Conservation (phyloP, 2,797 vertebrate species). For the Crocodylus rhombifer region DNA sequence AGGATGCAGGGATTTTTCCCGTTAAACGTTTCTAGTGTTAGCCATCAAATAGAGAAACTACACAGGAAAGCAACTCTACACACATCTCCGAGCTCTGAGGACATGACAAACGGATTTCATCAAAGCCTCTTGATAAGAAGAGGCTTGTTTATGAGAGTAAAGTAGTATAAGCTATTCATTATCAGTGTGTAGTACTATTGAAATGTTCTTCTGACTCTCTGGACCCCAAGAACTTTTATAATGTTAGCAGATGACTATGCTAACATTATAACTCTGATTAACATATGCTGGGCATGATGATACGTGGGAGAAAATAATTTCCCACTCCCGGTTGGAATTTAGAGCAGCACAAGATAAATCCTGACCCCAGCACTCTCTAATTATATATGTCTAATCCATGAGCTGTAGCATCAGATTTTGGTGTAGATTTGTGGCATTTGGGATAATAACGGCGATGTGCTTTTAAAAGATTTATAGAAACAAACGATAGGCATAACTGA, state of each 20-base stretch:
- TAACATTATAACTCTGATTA: slow-evolving; percentile 45
- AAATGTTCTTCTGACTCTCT: slow-evolving; percentile 41
- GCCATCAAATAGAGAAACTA: background rate
- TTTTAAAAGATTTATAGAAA: background rate
- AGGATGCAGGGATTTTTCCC: background rate
- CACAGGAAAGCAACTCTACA: background rate
- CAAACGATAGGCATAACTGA: accelerated
- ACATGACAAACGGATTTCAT: slow-evolving; percentile 22
- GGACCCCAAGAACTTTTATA: slow-evolving; percentile 53
- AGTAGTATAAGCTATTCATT: slow-evolving; percentile 29
- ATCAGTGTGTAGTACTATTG: background rate
- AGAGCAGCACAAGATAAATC: slow-evolving; percentile 49
- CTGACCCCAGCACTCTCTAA: slow-evolving; percentile 47
- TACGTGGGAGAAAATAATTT: slow-evolving; percentile 22
- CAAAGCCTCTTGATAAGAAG: background rate
- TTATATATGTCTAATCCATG: slow-evolving; percentile 58
- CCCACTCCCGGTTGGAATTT: slow-evolving; percentile 42
- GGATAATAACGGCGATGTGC: background rate
- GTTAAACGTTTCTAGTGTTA: background rate
- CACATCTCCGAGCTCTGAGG: background rate
- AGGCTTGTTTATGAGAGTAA: slow-evolving; percentile 13
- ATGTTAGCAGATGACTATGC: slow-evolving; percentile 52
- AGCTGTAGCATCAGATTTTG: slow-evolving; percentile 55
- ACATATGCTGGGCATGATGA: slow-evolving; percentile 40
- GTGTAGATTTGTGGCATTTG: slow-evolving; percentile 35